A percentile compares a stretch with the other conserved stretches of the same genome.
These are phyloP conservation scores for Oriolus oriolus DNA, from an alignment of 2,113 vertebrate genomes.

Conservation along the genomic window DNA sequence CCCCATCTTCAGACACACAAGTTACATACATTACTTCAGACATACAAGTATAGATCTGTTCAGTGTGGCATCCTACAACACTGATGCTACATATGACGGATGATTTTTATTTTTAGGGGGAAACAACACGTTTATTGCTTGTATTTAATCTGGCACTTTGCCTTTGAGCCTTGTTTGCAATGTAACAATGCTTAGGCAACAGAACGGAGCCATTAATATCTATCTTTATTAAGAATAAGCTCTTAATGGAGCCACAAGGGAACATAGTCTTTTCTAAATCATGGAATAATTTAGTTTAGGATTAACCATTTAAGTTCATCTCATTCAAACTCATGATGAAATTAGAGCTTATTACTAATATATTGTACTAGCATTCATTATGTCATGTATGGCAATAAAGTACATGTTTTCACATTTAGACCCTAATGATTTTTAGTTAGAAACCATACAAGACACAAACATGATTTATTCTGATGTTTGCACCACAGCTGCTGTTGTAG, in stretches of 20 bases:
- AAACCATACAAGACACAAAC: not conserved
- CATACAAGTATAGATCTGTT: rapidly evolving
- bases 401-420: not conserved
- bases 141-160: not conserved
- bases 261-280: not conserved
- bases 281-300: not conserved
- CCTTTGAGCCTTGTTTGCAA: not conserved
- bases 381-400: not conserved
- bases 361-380: not conserved
- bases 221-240: not conserved
- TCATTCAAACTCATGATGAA: not conserved
- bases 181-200: not conserved
- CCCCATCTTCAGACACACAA: rapidly evolving
- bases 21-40: not conserved
- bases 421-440: not conserved
- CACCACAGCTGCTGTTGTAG: not conserved
- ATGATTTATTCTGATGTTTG: not conserved
- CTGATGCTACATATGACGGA: not conserved
- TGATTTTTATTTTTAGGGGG: not conserved
- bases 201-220: not conserved
- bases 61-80: not conserved
- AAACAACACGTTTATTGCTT: not conserved
- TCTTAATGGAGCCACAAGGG: not conserved
- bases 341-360: not conserved
- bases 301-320: not conserved